Evolutionary conservation across 1,140 invertebrate species (phyloP), one percentile per base, ranked within the genome.

Genomic region (Adoxophyes honmai): DNA sequence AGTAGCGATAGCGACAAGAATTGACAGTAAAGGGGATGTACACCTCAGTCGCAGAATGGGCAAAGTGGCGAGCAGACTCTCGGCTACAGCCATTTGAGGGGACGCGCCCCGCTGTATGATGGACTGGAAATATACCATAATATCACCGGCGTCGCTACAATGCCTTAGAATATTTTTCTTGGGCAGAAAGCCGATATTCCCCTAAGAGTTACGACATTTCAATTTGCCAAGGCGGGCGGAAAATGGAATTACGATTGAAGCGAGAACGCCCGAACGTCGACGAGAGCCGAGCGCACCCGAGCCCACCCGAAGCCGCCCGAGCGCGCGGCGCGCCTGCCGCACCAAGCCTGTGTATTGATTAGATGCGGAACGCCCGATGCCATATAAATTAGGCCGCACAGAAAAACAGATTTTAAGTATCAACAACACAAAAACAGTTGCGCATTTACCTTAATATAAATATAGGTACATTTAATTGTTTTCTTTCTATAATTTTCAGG

Each of bases 161-260:
- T 81, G 79, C 77, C 81, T 84, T 80, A 77, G 81, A 85, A 84
- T 83, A 87, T 88, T 88, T 88, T 88, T 86, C 83, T 86, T 81
- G 76, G 77, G 77, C 78, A 84, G 83, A 87, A 87, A 89, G 78
- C 83, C 81, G 83, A 88, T 83, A 89, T 88, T 88, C 86, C 86
- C 88, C 81, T 71, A 88, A 88, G 89, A 89, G 80, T 88, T 88
- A 88, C 87, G 86, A 87, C 87, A 86, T 90, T 90, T 90, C 89
- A 90, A 90, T 90, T 90, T 89, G 87, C 87, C 85, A 88, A 89
- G 85, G 86, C 86, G 86, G 82, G 83, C 84, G 87, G 87, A 89
- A 90, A 90, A 89, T 89, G 84, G 84, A 85, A 89, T 89, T 88
- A 86, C 84, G 84, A 87, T 87, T 86, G 83, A 78, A 84, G 78